Evolutionary conservation across 2,888 invertebrate genomes (phyloP), one percentile per base, ranked within the genome.

Genomic region (Drosophila leonis): DNA sequence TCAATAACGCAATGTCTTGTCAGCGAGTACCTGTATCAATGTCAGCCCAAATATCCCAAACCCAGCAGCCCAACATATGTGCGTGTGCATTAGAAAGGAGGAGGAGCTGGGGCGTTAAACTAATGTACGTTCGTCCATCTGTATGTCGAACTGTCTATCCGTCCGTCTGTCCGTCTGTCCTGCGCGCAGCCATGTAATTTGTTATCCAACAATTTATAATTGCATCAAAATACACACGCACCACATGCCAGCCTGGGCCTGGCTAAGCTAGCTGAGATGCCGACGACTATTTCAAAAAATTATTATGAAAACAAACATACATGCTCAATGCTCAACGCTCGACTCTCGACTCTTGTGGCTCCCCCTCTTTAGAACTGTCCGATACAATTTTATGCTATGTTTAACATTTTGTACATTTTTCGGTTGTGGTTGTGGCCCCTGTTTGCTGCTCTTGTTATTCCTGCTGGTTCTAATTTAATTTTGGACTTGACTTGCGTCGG

Each of bases 201-300:
- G 88, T 86, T 86, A 88, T 83, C 86, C 86, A 88, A 87, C 86
- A 87, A 83, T 86, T 87, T 87, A 86, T 88, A 88, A 88, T 87
- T 87, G 86, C 86, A 87, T 86, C 86, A 88, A 82, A 83, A 85
- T 75, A 80, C 41, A 71, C 80, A 84, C 87, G 77, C 83, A 83
- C 75, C 83, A 83, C 78, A 83, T 72, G 80, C 52, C 65, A 59
- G 24, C 48, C 31, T 13, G 29, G 7, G 13, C n/a, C 41, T 41
- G 41, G 51, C 20, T 54, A 54, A 65, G 46, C 24, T 46, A 49
- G 66, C 57, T 44, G 65, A 52, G 65, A 49, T 20, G 49, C 49
- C 49, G 31, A 31, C 18, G 42, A 65, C 74, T 75, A 74, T 59
- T 67, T 70, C 51, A 42, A 52, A 65, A 56, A 42, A 72, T 64